Evolutionary conservation across 2,888 invertebrate genomes (phyloP).

Genomic region (Lochmaea crataegi): DNA sequence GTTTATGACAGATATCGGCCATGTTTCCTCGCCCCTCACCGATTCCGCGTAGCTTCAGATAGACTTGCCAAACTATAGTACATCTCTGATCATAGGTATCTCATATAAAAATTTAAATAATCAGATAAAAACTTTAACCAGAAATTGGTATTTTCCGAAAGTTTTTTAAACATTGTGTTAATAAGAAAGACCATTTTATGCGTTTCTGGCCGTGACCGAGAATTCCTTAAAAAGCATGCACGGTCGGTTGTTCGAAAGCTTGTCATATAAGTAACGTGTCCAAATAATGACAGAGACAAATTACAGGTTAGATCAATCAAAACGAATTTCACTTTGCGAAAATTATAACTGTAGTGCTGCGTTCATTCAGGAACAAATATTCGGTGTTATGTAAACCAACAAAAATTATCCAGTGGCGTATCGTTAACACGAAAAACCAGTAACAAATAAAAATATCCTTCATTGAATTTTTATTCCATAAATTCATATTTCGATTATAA

Average conservation of each 20-base stretch:
- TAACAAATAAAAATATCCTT: not conserved
- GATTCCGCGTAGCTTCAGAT: no score
- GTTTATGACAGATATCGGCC: no score
- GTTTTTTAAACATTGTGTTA: not conserved
- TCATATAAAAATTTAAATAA: not conserved
- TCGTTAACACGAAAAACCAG: not conserved
- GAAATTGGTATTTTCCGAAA: not conserved
- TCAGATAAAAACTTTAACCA: not conserved
- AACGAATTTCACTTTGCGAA: slow-evolving; percentile 32
- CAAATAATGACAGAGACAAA: slow-evolving; percentile 18
- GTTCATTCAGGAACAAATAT: not conserved
- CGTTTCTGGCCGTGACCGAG: slow-evolving; percentile 15
- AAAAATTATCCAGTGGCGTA: not conserved
- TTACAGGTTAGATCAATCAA: slow-evolving; percentile 36
- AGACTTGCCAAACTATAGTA: no score
- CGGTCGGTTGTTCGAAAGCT: slow-evolving; percentile 1
- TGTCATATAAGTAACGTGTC: slow-evolving; percentile 8
- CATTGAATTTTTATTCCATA: not conserved
- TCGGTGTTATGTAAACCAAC: not conserved
- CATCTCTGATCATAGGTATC: no score
- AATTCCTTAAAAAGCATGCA: slow-evolving; percentile 6
- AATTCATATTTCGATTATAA: no score
- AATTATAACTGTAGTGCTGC: not conserved
- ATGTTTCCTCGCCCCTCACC: no score
- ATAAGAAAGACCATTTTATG: not conserved